Percentiles rank a stretch among this genome's conserved stretches.
Evolutionary conservation across 1,140 invertebrate genomes (phyloP).

Genomic region (Metaphire vulgaris): DNA sequence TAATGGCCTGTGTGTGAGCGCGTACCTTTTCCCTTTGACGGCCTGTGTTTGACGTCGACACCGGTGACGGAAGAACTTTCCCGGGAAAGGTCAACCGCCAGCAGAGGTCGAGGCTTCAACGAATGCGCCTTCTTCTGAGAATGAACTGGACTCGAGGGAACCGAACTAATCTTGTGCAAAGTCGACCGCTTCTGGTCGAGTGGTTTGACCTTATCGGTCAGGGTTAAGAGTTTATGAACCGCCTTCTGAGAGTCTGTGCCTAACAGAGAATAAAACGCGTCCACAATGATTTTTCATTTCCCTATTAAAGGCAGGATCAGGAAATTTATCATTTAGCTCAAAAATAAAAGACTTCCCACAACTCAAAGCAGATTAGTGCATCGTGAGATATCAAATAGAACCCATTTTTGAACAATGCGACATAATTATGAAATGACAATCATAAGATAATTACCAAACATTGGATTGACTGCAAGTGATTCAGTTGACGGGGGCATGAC

Average conservation of each 20-base stretch:
- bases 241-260: slow-evolving; percentile 1
- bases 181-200: background rate
- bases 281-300: no score
- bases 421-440: no score
- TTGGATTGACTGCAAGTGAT: background rate
- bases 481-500: background rate
- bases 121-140: background rate
- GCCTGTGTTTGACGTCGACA: background rate
- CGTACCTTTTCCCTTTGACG: background rate
- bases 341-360: no score
- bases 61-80: background rate
- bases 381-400: no score
- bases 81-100: background rate
- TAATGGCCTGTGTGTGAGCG: no score
- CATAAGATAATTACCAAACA: background rate
- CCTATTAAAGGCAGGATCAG: no score
- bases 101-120: background rate
- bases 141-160: background rate
- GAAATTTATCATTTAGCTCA: no score
- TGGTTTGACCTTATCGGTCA: background rate
- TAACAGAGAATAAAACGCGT: no score
- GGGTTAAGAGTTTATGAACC: background rate
- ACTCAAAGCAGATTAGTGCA: no score
- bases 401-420: no score
- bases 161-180: background rate